phyloP scores from a whole-genome alignment of 2,888 invertebrate genomes.

The Zaprionus bogoriensis region DNA sequence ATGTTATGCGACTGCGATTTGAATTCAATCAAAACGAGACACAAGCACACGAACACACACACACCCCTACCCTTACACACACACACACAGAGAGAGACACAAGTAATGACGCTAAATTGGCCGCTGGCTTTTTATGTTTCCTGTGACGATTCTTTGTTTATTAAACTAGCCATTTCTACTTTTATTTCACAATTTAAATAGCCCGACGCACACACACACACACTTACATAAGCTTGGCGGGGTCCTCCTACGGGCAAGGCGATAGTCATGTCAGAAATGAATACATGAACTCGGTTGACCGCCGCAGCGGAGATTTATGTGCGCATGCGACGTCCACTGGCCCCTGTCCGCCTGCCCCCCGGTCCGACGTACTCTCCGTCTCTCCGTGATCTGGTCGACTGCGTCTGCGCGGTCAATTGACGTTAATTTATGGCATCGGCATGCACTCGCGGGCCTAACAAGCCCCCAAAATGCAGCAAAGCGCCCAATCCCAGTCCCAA shows the following conservation, averaged over 20 bases:
- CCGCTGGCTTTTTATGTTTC: constrained; percentile 73
- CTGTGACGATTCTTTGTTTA: constrained; percentile 65
- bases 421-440: constrained; percentile 75
- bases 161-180: constrained; percentile 73
- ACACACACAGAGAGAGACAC: constrained; percentile 23
- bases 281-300: constrained; percentile 75
- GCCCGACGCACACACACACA: constrained; percentile 7
- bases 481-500: constrained; percentile 8
- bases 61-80: constrained; percentile 2
- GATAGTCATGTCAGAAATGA: constrained; percentile 75
- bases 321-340: constrained; percentile 60
- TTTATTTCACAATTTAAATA: constrained; percentile 75
- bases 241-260: constrained; percentile 14
- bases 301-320: constrained; percentile 69
- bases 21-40: constrained; percentile 81
- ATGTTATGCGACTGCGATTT: constrained; percentile 76
- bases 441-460: constrained; percentile 63
- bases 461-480: constrained; percentile 54
- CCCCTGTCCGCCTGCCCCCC: constrained; percentile 3
- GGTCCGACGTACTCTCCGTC: constrained; percentile 7
- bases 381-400: constrained; percentile 37
- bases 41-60: constrained; percentile 15
- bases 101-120: constrained; percentile 71
- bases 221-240: neutral
- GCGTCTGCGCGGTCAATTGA: constrained; percentile 65